Evolutionary conservation across 2,113 vertebrate species (phyloP).

Genomic region (Bucco capensis): DNA sequence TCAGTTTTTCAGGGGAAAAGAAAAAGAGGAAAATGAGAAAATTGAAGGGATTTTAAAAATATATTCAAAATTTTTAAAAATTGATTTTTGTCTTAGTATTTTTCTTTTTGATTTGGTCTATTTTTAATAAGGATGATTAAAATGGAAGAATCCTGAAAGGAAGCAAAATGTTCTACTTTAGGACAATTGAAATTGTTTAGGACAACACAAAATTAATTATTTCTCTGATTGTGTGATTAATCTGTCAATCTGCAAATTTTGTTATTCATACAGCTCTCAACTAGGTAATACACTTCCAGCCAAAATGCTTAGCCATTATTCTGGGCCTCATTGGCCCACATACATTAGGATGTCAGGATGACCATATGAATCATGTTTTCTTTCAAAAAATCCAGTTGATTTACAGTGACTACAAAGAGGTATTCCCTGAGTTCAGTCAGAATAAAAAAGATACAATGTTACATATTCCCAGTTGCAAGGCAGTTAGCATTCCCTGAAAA

Average conservation of each 20-base stretch:
- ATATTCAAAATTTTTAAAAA: not conserved
- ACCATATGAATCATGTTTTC: not conserved
- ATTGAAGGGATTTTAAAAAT: rapidly evolving
- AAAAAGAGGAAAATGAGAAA: not conserved
- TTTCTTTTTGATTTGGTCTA: not conserved
- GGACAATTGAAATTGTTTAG: not conserved
- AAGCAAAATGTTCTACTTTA: not conserved
- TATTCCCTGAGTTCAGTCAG: not conserved
- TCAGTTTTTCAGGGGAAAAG: not conserved
- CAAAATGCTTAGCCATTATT: not conserved
- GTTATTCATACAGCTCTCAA: not conserved
- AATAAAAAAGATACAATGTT: not conserved
- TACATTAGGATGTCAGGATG: not conserved
- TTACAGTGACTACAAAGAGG: not conserved
- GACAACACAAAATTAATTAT: not conserved
- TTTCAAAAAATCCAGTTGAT: not conserved
- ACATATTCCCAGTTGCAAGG: not conserved
- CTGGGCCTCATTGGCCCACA: not conserved
- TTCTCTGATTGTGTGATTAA: not conserved
- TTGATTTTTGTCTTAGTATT: not conserved
- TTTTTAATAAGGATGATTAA: not conserved
- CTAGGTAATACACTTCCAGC: not conserved
- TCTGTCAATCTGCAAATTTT: not conserved
- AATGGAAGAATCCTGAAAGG: not conserved
- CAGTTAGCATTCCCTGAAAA: not conserved